These are phyloP conservation scores for Erithacus rubecula DNA, from an alignment of 2,797 vertebrate species.

Conservation along the genomic window DNA sequence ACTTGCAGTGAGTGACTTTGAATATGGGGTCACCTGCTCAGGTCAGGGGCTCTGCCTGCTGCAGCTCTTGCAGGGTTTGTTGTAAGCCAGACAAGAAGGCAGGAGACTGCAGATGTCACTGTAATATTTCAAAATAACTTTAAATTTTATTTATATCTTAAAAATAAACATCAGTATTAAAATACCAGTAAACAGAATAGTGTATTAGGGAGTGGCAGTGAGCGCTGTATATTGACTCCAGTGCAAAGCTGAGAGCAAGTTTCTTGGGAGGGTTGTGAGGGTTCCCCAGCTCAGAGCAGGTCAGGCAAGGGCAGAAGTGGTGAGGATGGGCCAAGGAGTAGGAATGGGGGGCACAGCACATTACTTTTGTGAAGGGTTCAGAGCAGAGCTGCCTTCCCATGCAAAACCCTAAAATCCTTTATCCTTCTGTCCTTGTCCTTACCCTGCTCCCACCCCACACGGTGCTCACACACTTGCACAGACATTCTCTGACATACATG, in stretches of 20 bases:
- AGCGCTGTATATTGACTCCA: not conserved
- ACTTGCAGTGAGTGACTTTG: not conserved
- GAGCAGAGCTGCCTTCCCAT: not conserved
- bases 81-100: not conserved
- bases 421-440: not conserved
- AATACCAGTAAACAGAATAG: not conserved
- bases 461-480: not conserved
- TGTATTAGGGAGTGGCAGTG: not conserved
- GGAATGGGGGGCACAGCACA: fast-evolving
- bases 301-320: too few species aligned
- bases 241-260: conserved; percentile 4
- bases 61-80: not conserved
- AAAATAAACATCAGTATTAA: conserved; percentile 56
- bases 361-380: not conserved
- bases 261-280: not conserved
- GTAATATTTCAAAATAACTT: conserved; percentile 36
- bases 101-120: not conserved
- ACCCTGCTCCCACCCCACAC: not conserved
- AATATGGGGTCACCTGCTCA: not conserved
- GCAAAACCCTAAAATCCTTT: not conserved
- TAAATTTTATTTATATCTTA: conserved; percentile 48
- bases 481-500: not conserved
- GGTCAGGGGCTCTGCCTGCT: not conserved
- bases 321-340: not conserved
- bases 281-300: not conserved